These are phyloP conservation scores for Micropoecilia bifurca DNA, from an alignment of 2,797 vertebrate genomes.

Conservation along the genomic window DNA sequence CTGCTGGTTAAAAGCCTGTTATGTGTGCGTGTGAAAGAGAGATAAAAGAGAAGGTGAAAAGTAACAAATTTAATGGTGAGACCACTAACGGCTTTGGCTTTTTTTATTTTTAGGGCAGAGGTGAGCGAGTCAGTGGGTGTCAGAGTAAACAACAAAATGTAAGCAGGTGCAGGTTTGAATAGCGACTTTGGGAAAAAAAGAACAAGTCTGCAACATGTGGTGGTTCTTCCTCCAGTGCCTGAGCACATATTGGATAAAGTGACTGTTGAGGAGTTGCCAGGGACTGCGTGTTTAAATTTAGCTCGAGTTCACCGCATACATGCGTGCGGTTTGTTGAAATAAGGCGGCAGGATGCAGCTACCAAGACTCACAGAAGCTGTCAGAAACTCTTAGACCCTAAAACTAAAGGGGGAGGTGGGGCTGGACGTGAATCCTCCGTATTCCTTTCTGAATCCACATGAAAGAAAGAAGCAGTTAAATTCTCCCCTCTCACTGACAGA, in stretches of 20 bases:
- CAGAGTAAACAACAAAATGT: slow-evolving; percentile 60
- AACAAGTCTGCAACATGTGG: slow-evolving; percentile 37
- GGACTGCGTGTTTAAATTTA: slow-evolving; percentile 67
- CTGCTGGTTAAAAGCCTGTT: slow-evolving; percentile 36
- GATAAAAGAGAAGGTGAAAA: slow-evolving; percentile 40
- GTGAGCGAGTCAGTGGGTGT: slow-evolving; percentile 33
- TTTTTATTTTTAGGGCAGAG: slow-evolving; percentile 51
- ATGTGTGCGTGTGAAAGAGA: slow-evolving; percentile 22
- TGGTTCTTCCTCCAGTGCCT: slow-evolving; percentile 25
- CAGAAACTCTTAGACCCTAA: slow-evolving; percentile 45
- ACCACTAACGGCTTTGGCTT: slow-evolving; percentile 32
- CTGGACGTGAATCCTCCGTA: slow-evolving; percentile 16
- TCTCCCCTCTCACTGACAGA: slow-evolving; percentile 19
- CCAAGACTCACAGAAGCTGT: slow-evolving; percentile 49
- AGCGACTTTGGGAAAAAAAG: slow-evolving; percentile 11
- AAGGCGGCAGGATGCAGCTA: slow-evolving; percentile 50
- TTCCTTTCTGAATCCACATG: slow-evolving; percentile 36
- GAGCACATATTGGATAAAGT: slow-evolving; percentile 56
- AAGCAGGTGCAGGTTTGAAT: slow-evolving; percentile 10
- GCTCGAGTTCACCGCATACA: slow-evolving; percentile 37
- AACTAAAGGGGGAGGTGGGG: not conserved
- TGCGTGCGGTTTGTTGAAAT: slow-evolving; percentile 47
- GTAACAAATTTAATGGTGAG: slow-evolving; percentile 61
- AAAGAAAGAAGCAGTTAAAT: slow-evolving; percentile 35
- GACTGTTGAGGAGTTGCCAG: slow-evolving; percentile 50